These are phyloP conservation scores for Phocides pigmalion DNA, from an alignment of 1,140 invertebrate genomes.

Conservation along the genomic window DNA sequence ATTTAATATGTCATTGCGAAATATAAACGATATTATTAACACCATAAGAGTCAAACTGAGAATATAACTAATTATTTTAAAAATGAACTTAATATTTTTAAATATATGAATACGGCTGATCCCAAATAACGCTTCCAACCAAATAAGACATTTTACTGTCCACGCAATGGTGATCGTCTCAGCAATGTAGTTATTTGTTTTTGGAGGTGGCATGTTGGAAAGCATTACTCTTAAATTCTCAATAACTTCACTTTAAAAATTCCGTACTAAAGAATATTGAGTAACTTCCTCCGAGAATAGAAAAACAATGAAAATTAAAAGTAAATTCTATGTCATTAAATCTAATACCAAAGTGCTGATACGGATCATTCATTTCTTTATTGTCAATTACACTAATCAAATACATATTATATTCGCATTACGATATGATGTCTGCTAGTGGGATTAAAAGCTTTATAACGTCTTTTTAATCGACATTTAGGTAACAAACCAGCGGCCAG, in stretches of 20 bases:
- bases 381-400: constrained; percentile 1
- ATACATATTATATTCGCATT: not conserved
- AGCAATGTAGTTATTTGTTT: not conserved
- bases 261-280: too few relatives aligned
- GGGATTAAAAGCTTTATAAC: too few relatives aligned
- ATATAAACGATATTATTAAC: constrained; percentile 6
- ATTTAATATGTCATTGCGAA: constrained; percentile 10
- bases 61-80: constrained; percentile 6
- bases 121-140: constrained; percentile 16
- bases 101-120: constrained; percentile 28
- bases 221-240: not conserved
- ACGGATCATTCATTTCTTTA: not conserved
- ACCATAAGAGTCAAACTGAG: constrained; percentile 2
- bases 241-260: too few relatives aligned
- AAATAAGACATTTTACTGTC: constrained; percentile 6
- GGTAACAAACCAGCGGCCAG: too few relatives aligned
- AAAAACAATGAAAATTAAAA: not conserved
- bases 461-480: too few relatives aligned
- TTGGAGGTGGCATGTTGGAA: not conserved
- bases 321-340: too few relatives aligned
- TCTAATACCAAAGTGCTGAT: not conserved
- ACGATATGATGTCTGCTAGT: too few relatives aligned
- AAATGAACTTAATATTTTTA: constrained; percentile 14
- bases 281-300: not conserved
- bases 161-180: not conserved